phyloP scores from a whole-genome alignment of 2,888 invertebrate species.

The Sesia bembeciformis region DNA sequence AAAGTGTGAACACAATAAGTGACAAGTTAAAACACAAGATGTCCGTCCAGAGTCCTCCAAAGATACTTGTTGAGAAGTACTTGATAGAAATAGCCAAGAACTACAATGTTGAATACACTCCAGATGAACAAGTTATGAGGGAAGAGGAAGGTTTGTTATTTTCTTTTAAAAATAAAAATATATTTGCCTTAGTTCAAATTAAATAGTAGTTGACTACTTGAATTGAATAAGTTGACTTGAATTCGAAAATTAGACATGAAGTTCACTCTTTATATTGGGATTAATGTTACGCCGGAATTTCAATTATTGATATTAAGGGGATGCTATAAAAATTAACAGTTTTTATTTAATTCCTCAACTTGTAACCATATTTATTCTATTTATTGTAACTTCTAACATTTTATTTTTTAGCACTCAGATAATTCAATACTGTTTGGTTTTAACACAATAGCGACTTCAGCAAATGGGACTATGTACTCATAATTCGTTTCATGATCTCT shows the following conservation, averaged over 20 bases:
- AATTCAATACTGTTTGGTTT: too few species aligned
- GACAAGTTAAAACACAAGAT: constrained; percentile 95
- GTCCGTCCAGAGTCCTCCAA: constrained; percentile 95
- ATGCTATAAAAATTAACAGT: too few species aligned
- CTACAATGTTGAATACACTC: constrained; percentile 95
- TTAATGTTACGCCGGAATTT: too few species aligned
- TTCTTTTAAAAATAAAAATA: not conserved
- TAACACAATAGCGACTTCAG: too few species aligned
- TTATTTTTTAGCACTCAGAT: too few species aligned
- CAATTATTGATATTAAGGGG: too few species aligned
- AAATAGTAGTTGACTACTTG: not conserved
- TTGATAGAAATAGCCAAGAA: constrained; percentile 97
- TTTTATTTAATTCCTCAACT: too few species aligned
- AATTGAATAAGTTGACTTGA: not conserved
- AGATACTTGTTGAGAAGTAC: constrained; percentile 93
- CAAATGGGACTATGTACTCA: too few species aligned
- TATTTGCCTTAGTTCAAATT: not conserved
- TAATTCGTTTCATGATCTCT: too few species aligned
- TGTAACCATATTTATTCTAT: too few species aligned
- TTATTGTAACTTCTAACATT: too few species aligned
- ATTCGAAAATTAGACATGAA: not conserved
- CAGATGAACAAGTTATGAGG: constrained; percentile 93
- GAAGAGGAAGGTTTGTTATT: constrained; percentile 74
- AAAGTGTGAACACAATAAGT: constrained; percentile 86
- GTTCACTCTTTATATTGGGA: too few species aligned